These are phyloP conservation scores for Chrysocyon brachyurus DNA, from an alignment of 2,797 vertebrate genomes.

Conservation along the genomic window DNA sequence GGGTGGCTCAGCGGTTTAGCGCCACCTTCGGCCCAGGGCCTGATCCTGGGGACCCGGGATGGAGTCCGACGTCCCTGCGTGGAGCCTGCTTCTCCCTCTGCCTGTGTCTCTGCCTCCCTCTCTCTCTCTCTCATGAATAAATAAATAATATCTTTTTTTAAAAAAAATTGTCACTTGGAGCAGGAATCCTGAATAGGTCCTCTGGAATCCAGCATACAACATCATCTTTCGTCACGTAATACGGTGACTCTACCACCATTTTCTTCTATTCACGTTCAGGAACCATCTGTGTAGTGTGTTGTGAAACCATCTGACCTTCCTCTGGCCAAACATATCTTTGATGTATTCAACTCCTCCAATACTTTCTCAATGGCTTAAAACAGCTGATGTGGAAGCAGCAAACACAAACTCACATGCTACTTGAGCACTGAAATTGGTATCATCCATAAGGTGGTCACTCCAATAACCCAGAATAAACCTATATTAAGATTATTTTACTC, in stretches of 20 bases:
- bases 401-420: neutral
- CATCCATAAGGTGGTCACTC: neutral
- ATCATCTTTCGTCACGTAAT: rapidly evolving
- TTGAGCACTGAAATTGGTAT: neutral
- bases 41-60: too few relatives aligned
- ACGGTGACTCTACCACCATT: neutral
- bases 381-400: neutral
- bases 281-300: neutral
- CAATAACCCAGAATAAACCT: neutral
- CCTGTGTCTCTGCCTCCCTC: too few relatives aligned
- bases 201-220: neutral
- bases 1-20: too few relatives aligned
- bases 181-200: neutral
- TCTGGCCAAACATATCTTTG: neutral
- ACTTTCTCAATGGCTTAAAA: neutral
- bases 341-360: neutral
- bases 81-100: too few relatives aligned
- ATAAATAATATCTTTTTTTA: neutral
- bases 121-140: too few relatives aligned
- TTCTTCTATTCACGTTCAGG: neutral
- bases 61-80: too few relatives aligned
- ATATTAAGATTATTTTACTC: neutral
- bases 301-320: neutral
- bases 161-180: too few relatives aligned
- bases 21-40: too few relatives aligned